Evolutionary conservation across 2,888 invertebrate genomes (phyloP).

Genomic region (Lithophane semibrunnea): DNA sequence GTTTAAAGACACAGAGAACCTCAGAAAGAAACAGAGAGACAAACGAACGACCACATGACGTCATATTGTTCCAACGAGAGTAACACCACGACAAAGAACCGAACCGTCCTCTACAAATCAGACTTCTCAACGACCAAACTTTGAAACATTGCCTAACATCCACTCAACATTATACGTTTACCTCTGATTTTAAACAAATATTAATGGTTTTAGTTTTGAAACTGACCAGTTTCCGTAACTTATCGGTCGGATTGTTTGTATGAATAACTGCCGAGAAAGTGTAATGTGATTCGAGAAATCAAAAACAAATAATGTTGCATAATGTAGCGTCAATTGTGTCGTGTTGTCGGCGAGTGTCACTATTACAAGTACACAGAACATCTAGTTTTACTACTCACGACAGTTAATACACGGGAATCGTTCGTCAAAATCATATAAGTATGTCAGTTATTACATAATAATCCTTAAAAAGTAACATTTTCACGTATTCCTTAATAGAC

Average conservation of each 20-base stretch:
- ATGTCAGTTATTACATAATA: slow-evolving; percentile 1
- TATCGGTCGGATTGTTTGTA: slow-evolving; percentile 9
- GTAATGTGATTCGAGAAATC: not conserved
- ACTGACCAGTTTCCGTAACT: slow-evolving; percentile 39
- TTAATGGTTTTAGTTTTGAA: slow-evolving; percentile 4
- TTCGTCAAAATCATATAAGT: not conserved
- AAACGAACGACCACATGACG: slow-evolving; percentile 38
- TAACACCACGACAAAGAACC: slow-evolving; percentile 4
- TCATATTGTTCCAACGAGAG: slow-evolving; percentile 31
- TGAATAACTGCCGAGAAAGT: not conserved
- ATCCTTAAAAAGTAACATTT: slow-evolving; percentile 4
- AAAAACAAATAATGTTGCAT: not conserved
- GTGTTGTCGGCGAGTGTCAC: not conserved
- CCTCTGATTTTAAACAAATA: slow-evolving; percentile 11
- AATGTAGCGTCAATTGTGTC: not conserved
- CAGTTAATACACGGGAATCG: not conserved
- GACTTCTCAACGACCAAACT: not conserved
- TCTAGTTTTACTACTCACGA: not conserved
- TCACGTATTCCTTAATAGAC: slow-evolving; percentile 9
- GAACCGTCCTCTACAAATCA: not conserved
- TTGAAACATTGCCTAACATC: not conserved
- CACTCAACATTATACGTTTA: slow-evolving; percentile 12
- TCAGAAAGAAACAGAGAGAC: not conserved
- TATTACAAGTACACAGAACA: not conserved
- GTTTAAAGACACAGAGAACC: not conserved